Evolutionary conservation across 2,888 invertebrate species (phyloP), one percentile per base, ranked within the genome.

Genomic region (Chymomyza fuscimana): DNA sequence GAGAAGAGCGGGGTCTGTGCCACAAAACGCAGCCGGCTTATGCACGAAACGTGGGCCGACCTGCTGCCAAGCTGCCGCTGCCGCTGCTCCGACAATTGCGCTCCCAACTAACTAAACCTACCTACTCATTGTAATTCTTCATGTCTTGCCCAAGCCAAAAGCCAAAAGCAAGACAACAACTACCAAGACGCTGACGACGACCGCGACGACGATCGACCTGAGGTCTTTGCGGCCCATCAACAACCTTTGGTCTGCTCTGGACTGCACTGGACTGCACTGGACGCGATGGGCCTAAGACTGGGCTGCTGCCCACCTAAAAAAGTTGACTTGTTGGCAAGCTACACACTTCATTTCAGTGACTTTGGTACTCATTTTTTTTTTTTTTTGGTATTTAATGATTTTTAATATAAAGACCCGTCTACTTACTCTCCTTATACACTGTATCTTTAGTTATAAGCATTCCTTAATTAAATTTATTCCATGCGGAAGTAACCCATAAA

Each of bases 101-200:
- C 64, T 15, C 87, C 87, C 84, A 85, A 85, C 85, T 82, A 46
- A 46, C 40, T 46, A 46, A 6, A 46, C 12, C 40, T 46, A 88
- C 85, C 88, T 84, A 86, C 87, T 88, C 86, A 88, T 83, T 83
- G 83, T 83, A 85, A 86, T 88, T 85, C 87, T 84, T 86, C 83
- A 83, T 83, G 83, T 83, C 90, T 81, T 83, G 78, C 72, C 78
- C 78, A 86, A 66, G 65, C 78, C 67, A 70, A 68, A 86, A 66
- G 65, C 78, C 67, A 70, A 68, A 65, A 51, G 69, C 76, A 40
- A 66, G 66, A 46, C 72, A 69, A 54, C 56, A 58, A 58, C 58
- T 15, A 25, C 54, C 52, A 60, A 65, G 56, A 62, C 52, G 22
- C 51, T 61, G 70, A 40, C 69, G 67, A 50, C 46, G 71, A 67